These are phyloP conservation scores for Ennomos fuscantarius DNA, from an alignment of 2,888 invertebrate species.

Conservation along the genomic window DNA sequence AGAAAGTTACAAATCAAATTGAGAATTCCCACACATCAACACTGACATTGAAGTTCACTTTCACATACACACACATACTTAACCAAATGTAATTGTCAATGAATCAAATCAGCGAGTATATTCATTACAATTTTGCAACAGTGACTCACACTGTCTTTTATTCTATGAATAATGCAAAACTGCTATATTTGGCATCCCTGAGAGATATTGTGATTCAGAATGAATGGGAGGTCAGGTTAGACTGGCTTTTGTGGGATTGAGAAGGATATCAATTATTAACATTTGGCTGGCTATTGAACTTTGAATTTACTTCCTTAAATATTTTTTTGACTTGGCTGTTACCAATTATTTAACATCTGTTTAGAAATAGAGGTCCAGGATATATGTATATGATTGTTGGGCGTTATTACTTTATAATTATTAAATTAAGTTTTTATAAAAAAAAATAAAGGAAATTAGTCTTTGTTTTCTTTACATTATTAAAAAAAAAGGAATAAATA, in stretches of 20 bases:
- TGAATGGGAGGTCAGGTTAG: conserved; percentile 4
- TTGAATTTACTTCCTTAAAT: background rate
- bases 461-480: too few relatives aligned
- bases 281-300: conserved; percentile 16
- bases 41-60: conserved; percentile 16
- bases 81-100: conserved; percentile 9
- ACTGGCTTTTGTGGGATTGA: conserved; percentile 7
- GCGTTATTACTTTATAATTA: too few relatives aligned
- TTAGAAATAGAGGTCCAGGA: too few relatives aligned
- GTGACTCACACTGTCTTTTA: conserved; percentile 19
- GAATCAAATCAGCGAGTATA: conserved; percentile 14
- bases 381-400: too few relatives aligned
- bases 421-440: background rate
- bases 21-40: conserved; percentile 4
- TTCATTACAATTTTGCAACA: conserved; percentile 9
- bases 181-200: conserved; percentile 20
- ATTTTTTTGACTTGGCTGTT: background rate
- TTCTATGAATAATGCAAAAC: conserved; percentile 10
- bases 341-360: background rate
- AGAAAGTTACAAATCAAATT: conserved; percentile 7
- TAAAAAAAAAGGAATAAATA: too few relatives aligned
- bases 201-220: conserved; percentile 17
- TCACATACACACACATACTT: conserved; percentile 4
- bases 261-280: conserved; percentile 8
- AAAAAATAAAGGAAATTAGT: too few relatives aligned